phyloP scores from a whole-genome alignment of 37 sponge, comb jelly and placozoan species.

The Cliona cf. orientalis region DNA sequence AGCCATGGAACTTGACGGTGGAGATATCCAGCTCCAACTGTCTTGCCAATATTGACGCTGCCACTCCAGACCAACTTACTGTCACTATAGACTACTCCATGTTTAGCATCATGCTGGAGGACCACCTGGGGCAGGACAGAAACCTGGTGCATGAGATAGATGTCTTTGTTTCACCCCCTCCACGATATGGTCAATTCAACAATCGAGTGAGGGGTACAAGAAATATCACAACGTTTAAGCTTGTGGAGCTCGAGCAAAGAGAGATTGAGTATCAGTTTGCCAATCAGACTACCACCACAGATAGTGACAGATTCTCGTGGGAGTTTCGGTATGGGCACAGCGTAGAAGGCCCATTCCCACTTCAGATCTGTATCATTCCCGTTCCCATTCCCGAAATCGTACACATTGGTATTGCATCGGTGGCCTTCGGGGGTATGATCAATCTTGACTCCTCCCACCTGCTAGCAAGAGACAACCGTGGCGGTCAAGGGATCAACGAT shows the following conservation, averaged over 20 bases:
- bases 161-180: neutral
- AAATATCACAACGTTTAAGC: neutral
- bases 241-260: neutral
- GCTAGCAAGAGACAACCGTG: constrained; percentile 23
- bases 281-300: neutral
- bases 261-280: constrained; percentile 1
- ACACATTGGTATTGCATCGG: neutral
- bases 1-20: constrained; percentile 14
- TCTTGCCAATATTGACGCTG: constrained; percentile 17
- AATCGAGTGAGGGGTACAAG: neutral
- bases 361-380: constrained; percentile 56
- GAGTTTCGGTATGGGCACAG: constrained; percentile 48
- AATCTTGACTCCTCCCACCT: constrained; percentile 14
- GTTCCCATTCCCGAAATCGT: constrained; percentile 30
- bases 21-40: constrained; percentile 1
- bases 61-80: neutral
- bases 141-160: neutral
- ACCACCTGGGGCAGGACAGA: constrained; percentile 11
- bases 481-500: constrained; percentile 1
- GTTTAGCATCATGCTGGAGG: neutral
- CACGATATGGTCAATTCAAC: constrained; percentile 12
- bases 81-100: neutral
- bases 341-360: neutral
- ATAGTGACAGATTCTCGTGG: constrained; percentile 24
- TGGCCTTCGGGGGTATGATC: neutral